Evolutionary conservation across 2,888 invertebrate species (phyloP).

Genomic region (Apodemia mormo): DNA sequence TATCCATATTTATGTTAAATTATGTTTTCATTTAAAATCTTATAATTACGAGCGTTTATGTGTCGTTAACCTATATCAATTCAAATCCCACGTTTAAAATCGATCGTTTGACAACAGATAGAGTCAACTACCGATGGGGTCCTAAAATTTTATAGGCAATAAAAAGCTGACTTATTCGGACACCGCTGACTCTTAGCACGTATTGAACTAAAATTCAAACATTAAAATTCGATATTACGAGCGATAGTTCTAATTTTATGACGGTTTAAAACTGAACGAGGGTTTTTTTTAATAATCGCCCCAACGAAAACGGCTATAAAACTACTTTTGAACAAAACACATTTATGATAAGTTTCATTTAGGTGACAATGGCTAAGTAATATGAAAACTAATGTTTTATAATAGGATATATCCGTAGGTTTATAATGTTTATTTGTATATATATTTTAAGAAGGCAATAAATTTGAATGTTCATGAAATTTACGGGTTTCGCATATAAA

Average conservation of each 20-base stretch:
- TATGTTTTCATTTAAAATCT: conserved; percentile 45
- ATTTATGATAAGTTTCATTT: conserved; percentile 23
- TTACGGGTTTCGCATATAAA: no score
- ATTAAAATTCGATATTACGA: conserved; percentile 75
- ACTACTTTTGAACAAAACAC: conserved; percentile 23
- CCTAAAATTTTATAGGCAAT: conserved; percentile 76
- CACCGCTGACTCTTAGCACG: conserved; percentile 56
- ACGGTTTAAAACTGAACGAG: conserved; percentile 68
- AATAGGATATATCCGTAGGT: neutral
- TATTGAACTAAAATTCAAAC: conserved; percentile 63
- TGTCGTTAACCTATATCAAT: conserved; percentile 51
- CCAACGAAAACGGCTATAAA: conserved; percentile 43
- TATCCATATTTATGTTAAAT: conserved; percentile 6
- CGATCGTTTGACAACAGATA: conserved; percentile 56
- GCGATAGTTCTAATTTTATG: conserved; percentile 75
- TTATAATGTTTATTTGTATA: neutral
- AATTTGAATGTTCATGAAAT: no score
- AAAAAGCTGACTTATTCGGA: conserved; percentile 74
- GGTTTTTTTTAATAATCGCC: conserved; percentile 46
- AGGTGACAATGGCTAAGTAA: conserved; percentile 2
- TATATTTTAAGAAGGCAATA: neutral
- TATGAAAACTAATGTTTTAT: neutral
- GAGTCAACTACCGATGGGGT: conserved; percentile 58
- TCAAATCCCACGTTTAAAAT: conserved; percentile 49
- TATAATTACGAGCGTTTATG: conserved; percentile 43